Base-by-base conservation (phyloP, 2,888 invertebrate genomes). In the Stenichneumon culpator region DNA sequence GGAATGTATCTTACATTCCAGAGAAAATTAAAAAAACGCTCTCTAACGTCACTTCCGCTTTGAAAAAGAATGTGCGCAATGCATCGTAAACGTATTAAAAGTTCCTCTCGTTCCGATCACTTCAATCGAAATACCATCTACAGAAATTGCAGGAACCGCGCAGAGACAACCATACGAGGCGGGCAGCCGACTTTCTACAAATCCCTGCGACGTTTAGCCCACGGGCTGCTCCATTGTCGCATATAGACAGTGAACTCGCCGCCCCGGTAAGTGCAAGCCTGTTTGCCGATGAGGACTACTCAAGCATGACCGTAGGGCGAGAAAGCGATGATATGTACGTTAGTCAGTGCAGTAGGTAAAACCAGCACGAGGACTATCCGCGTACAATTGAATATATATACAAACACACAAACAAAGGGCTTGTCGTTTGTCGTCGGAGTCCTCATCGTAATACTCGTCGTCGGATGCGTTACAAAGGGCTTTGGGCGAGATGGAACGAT, bases 251-350 rank as follows among this genome's bases (percentile, higher is more conserved):
- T 28, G 57, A 11, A 50, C 47, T n/a, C 44, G 67, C 57, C 60
- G 50, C 54, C 28, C 67, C 77, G n/a, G 50, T 60, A 19, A 25
- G 57, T n/a, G 32, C 75, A 86, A 83, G 81, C 78, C 86, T 89
- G 89, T 91, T 90, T 89, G 89, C 89, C 82, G 90, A 91, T 89
- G 87, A 86, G 77, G 78, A 79, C 84, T 88, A 89, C 90, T 90
- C 90, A 87, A 91, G 90, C 87, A 86, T 89, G 87, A 86, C 86
- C 80, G 84, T 68, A 82, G 80, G 75, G 78, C 65, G 82, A 77
- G 54, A 86, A 74, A 60, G 22, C 25, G 68, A 69, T 70, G 75
- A 73, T 72, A 74, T 44, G 52, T 79, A 54, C 68, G 82, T 67
- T 84, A 65, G 82, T 83, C 74, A 69, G 75, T 72, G 80, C 75